Evolutionary conservation across 2,888 invertebrate species (phyloP).

Genomic region (Drosophila meridiana): DNA sequence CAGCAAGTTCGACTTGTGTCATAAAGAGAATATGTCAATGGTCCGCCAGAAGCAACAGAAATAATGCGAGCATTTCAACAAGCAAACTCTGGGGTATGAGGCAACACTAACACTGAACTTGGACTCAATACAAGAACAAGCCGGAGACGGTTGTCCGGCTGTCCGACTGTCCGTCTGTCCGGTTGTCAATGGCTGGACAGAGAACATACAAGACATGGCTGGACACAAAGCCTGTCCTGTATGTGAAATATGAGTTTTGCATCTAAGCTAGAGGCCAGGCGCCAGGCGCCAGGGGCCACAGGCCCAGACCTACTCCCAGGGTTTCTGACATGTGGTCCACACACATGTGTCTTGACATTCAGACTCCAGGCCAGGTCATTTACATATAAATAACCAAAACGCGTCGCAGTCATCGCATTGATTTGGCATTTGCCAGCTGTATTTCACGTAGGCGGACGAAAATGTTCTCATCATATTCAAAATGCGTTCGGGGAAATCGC

Average conservation of each 20-base stretch:
- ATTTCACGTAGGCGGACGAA: slow-evolving; percentile 14
- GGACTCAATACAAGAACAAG: slow-evolving; percentile 29
- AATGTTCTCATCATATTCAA: slow-evolving; percentile 36
- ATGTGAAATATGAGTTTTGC: slow-evolving; percentile 68
- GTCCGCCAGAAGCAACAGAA: slow-evolving; percentile 27
- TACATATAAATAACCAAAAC: slow-evolving; percentile 73
- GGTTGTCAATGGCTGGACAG: slow-evolving; percentile 57
- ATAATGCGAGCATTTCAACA: slow-evolving; percentile 20
- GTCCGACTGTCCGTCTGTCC: slow-evolving; percentile 35
- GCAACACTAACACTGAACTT: slow-evolving; percentile 6
- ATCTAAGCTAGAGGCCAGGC: slow-evolving; percentile 1
- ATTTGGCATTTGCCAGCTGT: slow-evolving; percentile 63
- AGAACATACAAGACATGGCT: slow-evolving; percentile 49
- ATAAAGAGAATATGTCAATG: slow-evolving; percentile 62
- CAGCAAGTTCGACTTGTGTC: slow-evolving; percentile 47
- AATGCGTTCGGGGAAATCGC: slow-evolving; percentile 48
- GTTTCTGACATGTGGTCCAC: slow-evolving; percentile 35
- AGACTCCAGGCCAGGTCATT: slow-evolving; percentile 45
- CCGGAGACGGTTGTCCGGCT: slow-evolving; percentile 43
- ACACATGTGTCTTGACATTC: slow-evolving; percentile 8
- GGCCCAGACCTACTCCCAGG: slow-evolving; percentile 12
- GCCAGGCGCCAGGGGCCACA: background rate
- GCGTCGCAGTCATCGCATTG: slow-evolving; percentile 44
- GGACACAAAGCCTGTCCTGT: slow-evolving; percentile 36
- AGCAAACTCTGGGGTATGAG: background rate